phyloP scores from a whole-genome alignment of 2,113 vertebrate species.

The Sebastes fasciatus region DNA sequence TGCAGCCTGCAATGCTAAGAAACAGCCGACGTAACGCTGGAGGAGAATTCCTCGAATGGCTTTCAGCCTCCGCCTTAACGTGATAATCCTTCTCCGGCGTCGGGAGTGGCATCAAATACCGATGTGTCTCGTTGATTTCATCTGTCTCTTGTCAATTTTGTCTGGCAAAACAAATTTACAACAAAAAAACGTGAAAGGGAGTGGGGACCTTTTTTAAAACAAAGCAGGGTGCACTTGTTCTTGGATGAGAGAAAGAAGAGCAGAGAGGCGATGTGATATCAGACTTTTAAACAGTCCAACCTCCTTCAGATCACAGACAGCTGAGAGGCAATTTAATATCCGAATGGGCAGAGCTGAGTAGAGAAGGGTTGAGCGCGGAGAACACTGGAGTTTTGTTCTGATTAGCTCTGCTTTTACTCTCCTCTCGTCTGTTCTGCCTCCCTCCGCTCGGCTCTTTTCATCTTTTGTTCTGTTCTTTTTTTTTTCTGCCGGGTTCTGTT shows the following conservation, averaged over 20 bases:
- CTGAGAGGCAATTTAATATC: slow-evolving; percentile 68
- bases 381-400: slow-evolving; percentile 57
- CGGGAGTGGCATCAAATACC: slow-evolving; percentile 14
- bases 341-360: slow-evolving; percentile 46
- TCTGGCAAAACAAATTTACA: slow-evolving; percentile 25
- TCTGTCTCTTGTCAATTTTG: slow-evolving; percentile 22
- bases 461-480: slow-evolving; percentile 14
- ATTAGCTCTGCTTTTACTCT: slow-evolving; percentile 42
- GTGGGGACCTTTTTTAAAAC: slow-evolving; percentile 16
- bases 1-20: slow-evolving; percentile 35
- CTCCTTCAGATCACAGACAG: slow-evolving; percentile 61
- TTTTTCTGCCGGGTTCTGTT: neutral
- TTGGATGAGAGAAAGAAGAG: slow-evolving; percentile 9
- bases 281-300: slow-evolving; percentile 48
- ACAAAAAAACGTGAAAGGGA: neutral
- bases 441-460: slow-evolving; percentile 24
- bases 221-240: slow-evolving; percentile 16
- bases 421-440: slow-evolving; percentile 5
- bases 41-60: slow-evolving; percentile 33
- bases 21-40: slow-evolving; percentile 11
- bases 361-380: slow-evolving; percentile 36
- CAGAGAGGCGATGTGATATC: slow-evolving; percentile 35
- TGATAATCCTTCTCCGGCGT: slow-evolving; percentile 10
- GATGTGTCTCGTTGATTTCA: slow-evolving; percentile 10
- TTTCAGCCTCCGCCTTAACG: neutral